phyloP scores from a whole-genome alignment of 1,140 invertebrate genomes.

The Epicauta chinensis region DNA sequence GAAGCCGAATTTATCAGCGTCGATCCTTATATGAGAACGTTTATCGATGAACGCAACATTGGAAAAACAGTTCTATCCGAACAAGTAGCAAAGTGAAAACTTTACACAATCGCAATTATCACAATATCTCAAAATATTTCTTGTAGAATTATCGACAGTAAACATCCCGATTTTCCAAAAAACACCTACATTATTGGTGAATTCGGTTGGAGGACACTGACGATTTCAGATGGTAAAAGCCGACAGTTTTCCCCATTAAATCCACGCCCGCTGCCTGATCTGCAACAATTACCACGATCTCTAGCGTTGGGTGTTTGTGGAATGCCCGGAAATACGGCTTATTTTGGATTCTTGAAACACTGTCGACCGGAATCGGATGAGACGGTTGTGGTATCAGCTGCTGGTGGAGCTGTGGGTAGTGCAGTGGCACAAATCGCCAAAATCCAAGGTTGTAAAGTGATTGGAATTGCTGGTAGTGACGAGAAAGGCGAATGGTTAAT shows the following conservation, averaged over 20 bases:
- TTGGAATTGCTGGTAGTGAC: constrained; percentile 63
- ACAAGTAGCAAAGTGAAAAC: constrained; percentile 54
- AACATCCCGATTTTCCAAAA: constrained; percentile 44
- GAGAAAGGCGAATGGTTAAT: constrained; percentile 61
- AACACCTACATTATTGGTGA: constrained; percentile 44
- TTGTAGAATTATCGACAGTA: constrained; percentile 17
- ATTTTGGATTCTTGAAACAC: constrained; percentile 60
- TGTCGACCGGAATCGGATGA: constrained; percentile 57
- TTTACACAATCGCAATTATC: not conserved
- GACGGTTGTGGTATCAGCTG: constrained; percentile 59
- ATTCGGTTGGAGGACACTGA: constrained; percentile 51
- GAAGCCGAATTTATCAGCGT: constrained; percentile 60
- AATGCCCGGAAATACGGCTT: constrained; percentile 62
- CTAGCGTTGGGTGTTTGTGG: constrained; percentile 47
- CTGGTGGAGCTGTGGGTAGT: constrained; percentile 63
- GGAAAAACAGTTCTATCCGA: constrained; percentile 37
- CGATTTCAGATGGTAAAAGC: constrained; percentile 33
- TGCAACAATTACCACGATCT: constrained; percentile 30
- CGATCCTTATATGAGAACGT: constrained; percentile 60
- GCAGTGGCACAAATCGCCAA: constrained; percentile 68
- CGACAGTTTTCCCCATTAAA: not conserved
- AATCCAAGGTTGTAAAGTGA: constrained; percentile 57
- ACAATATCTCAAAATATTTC: not conserved
- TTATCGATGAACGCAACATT: constrained; percentile 42
- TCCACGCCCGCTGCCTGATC: not conserved